Conservation (phyloP, 2,888 invertebrate species). For the Cryptocephalus moraei region DNA sequence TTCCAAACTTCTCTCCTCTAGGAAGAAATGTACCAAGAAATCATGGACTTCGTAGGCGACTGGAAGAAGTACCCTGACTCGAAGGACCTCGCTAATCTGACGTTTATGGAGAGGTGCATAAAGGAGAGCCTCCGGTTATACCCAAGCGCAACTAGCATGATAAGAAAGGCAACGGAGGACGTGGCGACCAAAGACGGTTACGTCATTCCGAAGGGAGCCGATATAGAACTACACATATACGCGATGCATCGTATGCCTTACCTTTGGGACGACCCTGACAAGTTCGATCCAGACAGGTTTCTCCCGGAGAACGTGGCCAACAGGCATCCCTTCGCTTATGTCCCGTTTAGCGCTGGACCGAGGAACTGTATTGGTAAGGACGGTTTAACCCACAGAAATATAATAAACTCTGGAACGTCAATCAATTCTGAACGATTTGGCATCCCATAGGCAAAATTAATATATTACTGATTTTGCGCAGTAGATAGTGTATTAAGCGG, state of each 20-base stretch:
- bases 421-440: too few relatives aligned
- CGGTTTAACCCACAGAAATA: too few relatives aligned
- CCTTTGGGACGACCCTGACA: constrained; percentile 38
- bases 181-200: constrained; percentile 17
- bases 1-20: constrained; percentile 3
- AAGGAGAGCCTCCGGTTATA: constrained; percentile 18
- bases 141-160: constrained; percentile 16
- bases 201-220: constrained; percentile 31
- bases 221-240: constrained; percentile 21
- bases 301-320: constrained; percentile 27
- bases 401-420: too few relatives aligned
- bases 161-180: constrained; percentile 28
- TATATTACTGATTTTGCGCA: too few relatives aligned
- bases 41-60: constrained; percentile 9
- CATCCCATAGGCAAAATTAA: too few relatives aligned
- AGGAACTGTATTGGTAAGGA: constrained; percentile 32
- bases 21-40: constrained; percentile 17
- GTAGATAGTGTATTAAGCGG: too few relatives aligned
- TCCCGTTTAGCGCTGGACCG: constrained; percentile 38
- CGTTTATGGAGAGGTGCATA: constrained; percentile 44
- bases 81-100: constrained; percentile 48
- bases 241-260: constrained; percentile 39
- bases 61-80: constrained; percentile 35
- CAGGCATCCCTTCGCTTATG: constrained; percentile 37
- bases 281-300: constrained; percentile 29